These are phyloP conservation scores for Papilio protenor DNA, from an alignment of 2,888 invertebrate genomes.

Conservation along the genomic window DNA sequence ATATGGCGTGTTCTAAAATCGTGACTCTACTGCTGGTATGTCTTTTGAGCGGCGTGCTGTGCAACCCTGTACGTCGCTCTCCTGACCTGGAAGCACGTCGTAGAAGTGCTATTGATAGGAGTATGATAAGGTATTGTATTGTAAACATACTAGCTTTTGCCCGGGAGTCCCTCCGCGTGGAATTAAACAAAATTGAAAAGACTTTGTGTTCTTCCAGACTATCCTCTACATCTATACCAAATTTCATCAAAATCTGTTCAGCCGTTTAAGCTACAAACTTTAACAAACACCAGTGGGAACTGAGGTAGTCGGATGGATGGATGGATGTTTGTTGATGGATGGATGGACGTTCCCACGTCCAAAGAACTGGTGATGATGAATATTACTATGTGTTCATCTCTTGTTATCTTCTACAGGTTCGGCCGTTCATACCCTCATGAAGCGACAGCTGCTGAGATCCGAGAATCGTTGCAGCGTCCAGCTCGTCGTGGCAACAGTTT, in stretches of 20 bases:
- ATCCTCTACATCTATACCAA: no score
- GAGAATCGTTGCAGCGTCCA: slow-evolving; percentile 68
- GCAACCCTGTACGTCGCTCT: slow-evolving; percentile 72
- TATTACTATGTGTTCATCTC: no score
- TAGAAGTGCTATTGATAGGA: slow-evolving; percentile 77
- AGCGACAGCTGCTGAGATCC: slow-evolving; percentile 72
- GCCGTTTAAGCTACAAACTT: no score
- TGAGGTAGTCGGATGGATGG: no score
- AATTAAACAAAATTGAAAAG: not conserved
- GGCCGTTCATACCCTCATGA: slow-evolving; percentile 76
- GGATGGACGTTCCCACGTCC: no score
- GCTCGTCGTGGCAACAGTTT: slow-evolving; percentile 72
- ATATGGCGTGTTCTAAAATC: slow-evolving; percentile 62
- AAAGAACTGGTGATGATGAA: no score
- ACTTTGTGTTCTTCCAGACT: no score
- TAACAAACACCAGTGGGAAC: no score
- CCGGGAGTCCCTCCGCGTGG: no score
- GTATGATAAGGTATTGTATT: slow-evolving; percentile 70
- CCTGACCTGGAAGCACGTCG: slow-evolving; percentile 76
- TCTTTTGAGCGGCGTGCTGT: slow-evolving; percentile 60
- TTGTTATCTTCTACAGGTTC: slow-evolving; percentile 61
- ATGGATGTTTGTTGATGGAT: no score
- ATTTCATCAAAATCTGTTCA: no score
- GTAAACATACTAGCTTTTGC: not conserved
- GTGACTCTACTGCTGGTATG: slow-evolving; percentile 63